Conservation (phyloP, 2,888 invertebrate species). For the Brachyptera risi region DNA sequence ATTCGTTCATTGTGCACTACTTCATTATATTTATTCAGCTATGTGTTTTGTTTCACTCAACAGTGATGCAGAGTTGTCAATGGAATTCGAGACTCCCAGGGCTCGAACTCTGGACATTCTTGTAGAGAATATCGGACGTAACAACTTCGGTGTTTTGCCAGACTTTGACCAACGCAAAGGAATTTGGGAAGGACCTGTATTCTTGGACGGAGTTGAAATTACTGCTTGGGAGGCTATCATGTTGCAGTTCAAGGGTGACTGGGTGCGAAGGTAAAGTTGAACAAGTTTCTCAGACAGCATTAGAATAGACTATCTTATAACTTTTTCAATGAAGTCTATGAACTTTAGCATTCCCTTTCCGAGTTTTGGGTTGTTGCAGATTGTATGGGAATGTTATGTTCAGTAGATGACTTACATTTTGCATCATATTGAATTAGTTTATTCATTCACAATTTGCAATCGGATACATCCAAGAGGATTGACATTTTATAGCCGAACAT, state of each 20-base stretch:
- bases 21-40: not conserved
- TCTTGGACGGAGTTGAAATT: conserved; percentile 44
- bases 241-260: conserved; percentile 50
- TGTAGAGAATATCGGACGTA: conserved; percentile 37
- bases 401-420: too few species aligned
- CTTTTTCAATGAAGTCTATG: too few species aligned
- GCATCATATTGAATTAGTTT: too few species aligned
- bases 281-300: too few species aligned
- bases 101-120: conserved; percentile 43
- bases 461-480: too few species aligned
- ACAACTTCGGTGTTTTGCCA: conserved; percentile 42
- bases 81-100: conserved; percentile 36
- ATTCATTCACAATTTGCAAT: too few species aligned
- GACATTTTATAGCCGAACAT: too few species aligned
- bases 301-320: too few species aligned
- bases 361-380: too few species aligned
- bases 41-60: not conserved
- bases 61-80: conserved; percentile 39
- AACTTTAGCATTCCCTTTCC: too few species aligned
- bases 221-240: conserved; percentile 49
- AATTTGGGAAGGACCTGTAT: conserved; percentile 44
- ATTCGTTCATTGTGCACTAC: too few species aligned
- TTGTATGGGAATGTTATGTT: too few species aligned
- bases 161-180: conserved; percentile 47
- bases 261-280: conserved; percentile 45